These are phyloP conservation scores for Chironomus striatipennis DNA, from an alignment of 1,140 invertebrate species.

Conservation along the genomic window DNA sequence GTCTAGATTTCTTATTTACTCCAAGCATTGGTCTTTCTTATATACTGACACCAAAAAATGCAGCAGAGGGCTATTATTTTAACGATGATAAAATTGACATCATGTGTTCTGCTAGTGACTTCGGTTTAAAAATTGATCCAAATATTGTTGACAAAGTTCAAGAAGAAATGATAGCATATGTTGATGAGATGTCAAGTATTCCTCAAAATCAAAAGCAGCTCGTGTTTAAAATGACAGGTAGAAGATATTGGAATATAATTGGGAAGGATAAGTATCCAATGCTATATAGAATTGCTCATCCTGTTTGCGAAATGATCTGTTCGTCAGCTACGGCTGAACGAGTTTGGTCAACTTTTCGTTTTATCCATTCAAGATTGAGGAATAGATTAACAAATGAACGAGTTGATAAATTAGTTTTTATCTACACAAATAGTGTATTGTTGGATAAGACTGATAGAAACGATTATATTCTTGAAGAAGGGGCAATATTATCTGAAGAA, in stretches of 20 bases:
- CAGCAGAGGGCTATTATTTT: not conserved
- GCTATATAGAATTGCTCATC: not conserved
- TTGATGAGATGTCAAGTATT: not conserved
- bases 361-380: not conserved
- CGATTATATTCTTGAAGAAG: not conserved
- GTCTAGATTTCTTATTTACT: not conserved
- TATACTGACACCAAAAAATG: not conserved
- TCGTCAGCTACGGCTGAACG: not conserved
- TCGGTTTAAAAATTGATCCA: not conserved
- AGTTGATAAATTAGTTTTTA: not conserved
- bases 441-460: not conserved
- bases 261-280: too few species aligned
- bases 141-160: not conserved
- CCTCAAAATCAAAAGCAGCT: not conserved
- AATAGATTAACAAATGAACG: not conserved
- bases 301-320: not conserved
- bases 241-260: not conserved
- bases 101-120: not conserved
- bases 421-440: not conserved
- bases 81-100: not conserved
- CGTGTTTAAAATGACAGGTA: not conserved
- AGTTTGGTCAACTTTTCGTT: not conserved
- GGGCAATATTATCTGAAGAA: not conserved
- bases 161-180: not conserved
- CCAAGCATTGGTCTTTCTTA: not conserved